Conservation (phyloP, 2,797 vertebrate genomes). For the Liasis olivaceus region DNA sequence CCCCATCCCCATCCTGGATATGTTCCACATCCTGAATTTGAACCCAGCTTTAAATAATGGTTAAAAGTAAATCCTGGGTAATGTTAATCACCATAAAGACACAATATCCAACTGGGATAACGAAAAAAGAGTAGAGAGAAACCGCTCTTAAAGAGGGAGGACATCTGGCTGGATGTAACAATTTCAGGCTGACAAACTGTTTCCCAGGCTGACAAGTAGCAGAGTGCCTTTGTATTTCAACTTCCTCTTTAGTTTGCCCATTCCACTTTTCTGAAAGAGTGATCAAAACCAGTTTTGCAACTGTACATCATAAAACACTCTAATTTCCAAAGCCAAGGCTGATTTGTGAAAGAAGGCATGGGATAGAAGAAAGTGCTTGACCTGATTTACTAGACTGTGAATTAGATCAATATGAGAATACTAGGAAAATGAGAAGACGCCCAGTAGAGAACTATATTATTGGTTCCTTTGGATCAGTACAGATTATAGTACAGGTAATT, state of each 20-base stretch:
- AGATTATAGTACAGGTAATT: not conserved
- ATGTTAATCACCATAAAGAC: not conserved
- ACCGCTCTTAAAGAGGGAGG: not conserved
- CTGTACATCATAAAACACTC: not conserved
- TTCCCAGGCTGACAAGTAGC: not conserved
- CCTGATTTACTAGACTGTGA: not conserved
- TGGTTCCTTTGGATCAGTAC: not conserved
- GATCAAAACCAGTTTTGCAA: not conserved
- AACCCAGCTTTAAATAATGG: not conserved
- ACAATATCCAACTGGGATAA: too few species aligned
- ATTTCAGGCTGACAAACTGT: too few species aligned
- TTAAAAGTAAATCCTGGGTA: not conserved
- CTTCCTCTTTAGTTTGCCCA: too few species aligned
- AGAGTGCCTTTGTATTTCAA: not conserved
- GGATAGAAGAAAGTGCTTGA: not conserved
- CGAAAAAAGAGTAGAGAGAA: not conserved
- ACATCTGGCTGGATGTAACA: too few species aligned
- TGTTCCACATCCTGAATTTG: not conserved
- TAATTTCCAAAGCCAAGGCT: not conserved
- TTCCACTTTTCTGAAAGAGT: not conserved
- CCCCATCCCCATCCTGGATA: not conserved
- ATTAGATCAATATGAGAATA: not conserved
- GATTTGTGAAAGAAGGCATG: not conserved
- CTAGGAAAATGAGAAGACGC: not conserved
- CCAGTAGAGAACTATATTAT: not conserved